Conservation (phyloP, 35 echinoderm and acorn worm genomes). For the Apostichopus californicus region DNA sequence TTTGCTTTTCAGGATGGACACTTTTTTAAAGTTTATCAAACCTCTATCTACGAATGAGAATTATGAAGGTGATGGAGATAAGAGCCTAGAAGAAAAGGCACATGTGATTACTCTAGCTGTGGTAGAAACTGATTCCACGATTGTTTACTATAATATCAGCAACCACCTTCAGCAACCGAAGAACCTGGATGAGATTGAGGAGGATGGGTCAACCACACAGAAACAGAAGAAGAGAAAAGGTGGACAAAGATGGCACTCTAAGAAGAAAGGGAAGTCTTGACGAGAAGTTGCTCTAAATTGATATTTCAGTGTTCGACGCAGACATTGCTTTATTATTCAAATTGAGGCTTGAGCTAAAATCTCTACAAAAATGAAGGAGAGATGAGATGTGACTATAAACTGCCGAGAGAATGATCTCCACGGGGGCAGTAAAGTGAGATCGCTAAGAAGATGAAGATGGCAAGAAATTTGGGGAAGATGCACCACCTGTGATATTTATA, state of each 20-base stretch:
- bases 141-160: conserved; percentile 81
- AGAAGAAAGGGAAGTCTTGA: conserved; percentile 8
- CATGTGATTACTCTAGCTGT: conserved; percentile 70
- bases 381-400: no score
- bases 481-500: no score
- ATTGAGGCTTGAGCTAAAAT: no score
- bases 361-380: no score
- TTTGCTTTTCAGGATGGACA: conserved; percentile 50
- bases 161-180: conserved; percentile 74
- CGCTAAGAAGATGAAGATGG: no score
- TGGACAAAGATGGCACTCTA: background rate
- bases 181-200: conserved; percentile 6
- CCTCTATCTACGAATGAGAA: background rate
- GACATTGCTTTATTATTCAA: no score
- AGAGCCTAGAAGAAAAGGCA: conserved; percentile 2
- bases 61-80: background rate
- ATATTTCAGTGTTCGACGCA: no score
- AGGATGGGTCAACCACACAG: background rate
- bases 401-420: no score
- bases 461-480: no score
- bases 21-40: conserved; percentile 48
- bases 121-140: conserved; percentile 79
- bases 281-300: no score
- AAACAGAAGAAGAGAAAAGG: conserved; percentile 14
- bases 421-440: no score